These are phyloP conservation scores for Lophotriccus pileatus DNA, from an alignment of 2,797 vertebrate genomes.

Conservation along the genomic window DNA sequence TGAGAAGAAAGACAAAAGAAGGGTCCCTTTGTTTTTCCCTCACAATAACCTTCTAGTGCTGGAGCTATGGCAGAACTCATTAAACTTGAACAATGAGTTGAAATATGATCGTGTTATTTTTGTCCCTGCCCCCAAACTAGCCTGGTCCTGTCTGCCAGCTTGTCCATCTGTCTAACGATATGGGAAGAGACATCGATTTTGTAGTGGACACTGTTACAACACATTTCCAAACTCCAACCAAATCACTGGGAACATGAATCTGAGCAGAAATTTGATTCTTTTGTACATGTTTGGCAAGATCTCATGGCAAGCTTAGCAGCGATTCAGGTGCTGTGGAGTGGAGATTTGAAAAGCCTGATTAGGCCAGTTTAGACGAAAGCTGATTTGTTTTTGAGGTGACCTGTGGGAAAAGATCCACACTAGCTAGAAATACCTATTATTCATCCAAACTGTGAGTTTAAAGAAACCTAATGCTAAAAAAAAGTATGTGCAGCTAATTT, in stretches of 20 bases:
- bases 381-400: not conserved
- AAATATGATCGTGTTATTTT: slow-evolving; percentile 51
- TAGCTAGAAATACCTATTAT: not conserved
- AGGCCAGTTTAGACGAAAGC: not conserved
- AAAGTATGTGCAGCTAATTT: not conserved
- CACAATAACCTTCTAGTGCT: slow-evolving; percentile 39
- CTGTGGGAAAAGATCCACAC: not conserved
- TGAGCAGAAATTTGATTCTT: slow-evolving; percentile 1
- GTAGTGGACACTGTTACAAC: not conserved
- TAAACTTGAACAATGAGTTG: slow-evolving; percentile 46
- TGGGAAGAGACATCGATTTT: not conserved
- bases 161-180: slow-evolving; percentile 33
- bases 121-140: not conserved
- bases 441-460: not conserved
- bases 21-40: slow-evolving; percentile 58
- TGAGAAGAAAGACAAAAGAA: slow-evolving; percentile 77
- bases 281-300: not conserved
- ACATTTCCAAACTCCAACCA: not conserved
- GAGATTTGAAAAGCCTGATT: not conserved
- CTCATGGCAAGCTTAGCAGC: not conserved
- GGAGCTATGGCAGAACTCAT: slow-evolving; percentile 54
- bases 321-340: not conserved
- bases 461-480: not conserved
- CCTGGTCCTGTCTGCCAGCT: not conserved
- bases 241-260: not conserved